These are phyloP conservation scores for Neoscelio sp. DNA, from an alignment of 2,888 invertebrate genomes.

Conservation along the genomic window DNA sequence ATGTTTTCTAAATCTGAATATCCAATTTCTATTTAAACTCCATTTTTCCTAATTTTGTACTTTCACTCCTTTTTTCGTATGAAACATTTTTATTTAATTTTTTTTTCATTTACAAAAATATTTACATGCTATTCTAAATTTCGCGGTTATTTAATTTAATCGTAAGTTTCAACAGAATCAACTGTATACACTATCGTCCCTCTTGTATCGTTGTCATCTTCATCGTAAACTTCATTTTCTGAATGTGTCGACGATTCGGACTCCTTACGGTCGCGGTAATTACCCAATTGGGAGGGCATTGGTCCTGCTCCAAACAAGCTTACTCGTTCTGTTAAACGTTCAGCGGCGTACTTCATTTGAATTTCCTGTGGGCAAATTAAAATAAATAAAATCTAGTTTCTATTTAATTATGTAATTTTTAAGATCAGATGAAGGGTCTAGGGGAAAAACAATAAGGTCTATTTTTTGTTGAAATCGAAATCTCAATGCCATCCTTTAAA, in stretches of 20 bases:
- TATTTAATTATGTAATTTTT: too few relatives aligned
- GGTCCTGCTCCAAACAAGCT: constrained; percentile 82
- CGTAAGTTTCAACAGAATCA: constrained; percentile 72
- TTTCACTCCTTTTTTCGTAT: too few relatives aligned
- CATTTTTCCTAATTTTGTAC: too few relatives aligned
- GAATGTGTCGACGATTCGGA: constrained; percentile 75
- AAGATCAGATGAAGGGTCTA: too few relatives aligned
- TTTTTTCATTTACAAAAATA: constrained; percentile 10
- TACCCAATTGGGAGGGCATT: constrained; percentile 80
- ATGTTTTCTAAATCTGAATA: too few relatives aligned
- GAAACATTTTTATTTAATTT: too few relatives aligned
- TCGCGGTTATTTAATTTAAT: constrained; percentile 10
- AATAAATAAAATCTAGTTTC: constrained; percentile 14
- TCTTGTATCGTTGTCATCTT: constrained; percentile 84
- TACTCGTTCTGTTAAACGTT: constrained; percentile 83
- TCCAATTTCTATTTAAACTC: too few relatives aligned
- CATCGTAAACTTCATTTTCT: constrained; percentile 84
- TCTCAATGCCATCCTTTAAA: too few relatives aligned
- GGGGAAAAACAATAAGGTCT: too few relatives aligned
- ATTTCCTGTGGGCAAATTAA: constrained; percentile 79
- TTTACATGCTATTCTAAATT: too few relatives aligned
- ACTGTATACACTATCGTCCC: constrained; percentile 85
- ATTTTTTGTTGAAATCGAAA: too few relatives aligned
- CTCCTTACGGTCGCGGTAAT: constrained; percentile 81
- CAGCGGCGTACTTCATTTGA: constrained; percentile 85